Evolutionary conservation across 2,797 vertebrate genomes (phyloP).

Genomic region (Trichosurus vulpecula): DNA sequence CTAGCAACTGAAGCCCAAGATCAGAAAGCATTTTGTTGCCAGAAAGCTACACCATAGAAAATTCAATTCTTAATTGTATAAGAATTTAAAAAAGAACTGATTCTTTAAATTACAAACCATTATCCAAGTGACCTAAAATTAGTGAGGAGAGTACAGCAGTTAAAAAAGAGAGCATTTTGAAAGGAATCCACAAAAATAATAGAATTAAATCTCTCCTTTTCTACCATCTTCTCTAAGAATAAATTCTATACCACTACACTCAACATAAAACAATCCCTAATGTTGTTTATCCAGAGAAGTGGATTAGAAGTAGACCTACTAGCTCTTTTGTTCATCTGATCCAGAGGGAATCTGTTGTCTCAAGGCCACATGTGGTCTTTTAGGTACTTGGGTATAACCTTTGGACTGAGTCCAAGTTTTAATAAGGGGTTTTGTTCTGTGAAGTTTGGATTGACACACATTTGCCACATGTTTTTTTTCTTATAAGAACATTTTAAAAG

Average conservation of each 20-base stretch:
- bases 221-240: not conserved
- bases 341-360: too few relatives aligned
- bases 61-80: not conserved
- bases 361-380: too few relatives aligned
- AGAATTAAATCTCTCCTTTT: not conserved
- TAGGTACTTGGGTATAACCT: too few relatives aligned
- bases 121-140: not conserved
- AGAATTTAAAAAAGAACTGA: not conserved
- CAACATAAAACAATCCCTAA: not conserved
- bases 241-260: not conserved
- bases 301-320: not conserved
- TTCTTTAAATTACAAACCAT: not conserved
- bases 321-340: too few relatives aligned
- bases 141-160: not conserved
- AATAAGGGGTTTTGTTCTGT: too few relatives aligned
- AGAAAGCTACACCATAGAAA: not conserved
- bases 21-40: not conserved
- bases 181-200: not conserved
- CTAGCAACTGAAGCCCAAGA: not conserved
- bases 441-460: too few relatives aligned
- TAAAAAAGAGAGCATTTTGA: not conserved
- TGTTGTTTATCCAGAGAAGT: not conserved
- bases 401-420: too few relatives aligned
- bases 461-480: not conserved
- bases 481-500: not conserved